Evolutionary conservation across 2,113 vertebrate genomes (phyloP).

Genomic region (Electrona antarctica): DNA sequence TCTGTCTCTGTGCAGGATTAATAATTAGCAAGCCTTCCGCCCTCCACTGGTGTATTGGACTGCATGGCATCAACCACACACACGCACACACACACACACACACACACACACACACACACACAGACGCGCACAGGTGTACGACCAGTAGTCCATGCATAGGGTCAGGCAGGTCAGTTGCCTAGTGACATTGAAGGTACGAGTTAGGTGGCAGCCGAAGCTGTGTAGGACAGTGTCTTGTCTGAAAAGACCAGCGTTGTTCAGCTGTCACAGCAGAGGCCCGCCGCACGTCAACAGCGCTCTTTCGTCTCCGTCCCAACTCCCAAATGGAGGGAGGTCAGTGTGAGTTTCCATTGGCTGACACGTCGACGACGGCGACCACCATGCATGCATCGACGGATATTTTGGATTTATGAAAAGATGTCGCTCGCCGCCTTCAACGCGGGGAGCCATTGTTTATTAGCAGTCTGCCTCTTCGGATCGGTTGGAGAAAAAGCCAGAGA

Average conservation of each 20-base stretch:
- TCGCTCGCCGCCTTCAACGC: constrained; percentile 6
- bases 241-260: constrained; percentile 63
- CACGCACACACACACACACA: constrained; percentile 17
- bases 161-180: constrained; percentile 62
- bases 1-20: constrained; percentile 73
- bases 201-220: constrained; percentile 10
- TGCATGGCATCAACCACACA: constrained; percentile 54
- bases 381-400: background rate
- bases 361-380: background rate
- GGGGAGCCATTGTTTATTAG: no score
- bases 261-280: constrained; percentile 56
- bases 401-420: background rate
- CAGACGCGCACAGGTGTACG: constrained; percentile 24
- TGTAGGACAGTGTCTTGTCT: constrained; percentile 54
- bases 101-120: constrained; percentile 16
- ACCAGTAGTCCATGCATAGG: constrained; percentile 43
- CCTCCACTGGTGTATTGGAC: constrained; percentile 73
- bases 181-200: constrained; percentile 45
- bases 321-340: constrained; percentile 64
- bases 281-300: constrained; percentile 57
- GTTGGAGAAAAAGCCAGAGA: no score
- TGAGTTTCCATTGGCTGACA: constrained; percentile 28
- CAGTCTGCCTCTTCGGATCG: no score
- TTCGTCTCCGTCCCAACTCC: constrained; percentile 39
- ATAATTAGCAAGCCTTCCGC: constrained; percentile 76